phyloP scores from a whole-genome alignment of 35 echinoderm and acorn worm genomes.

The Antedon bifida region DNA sequence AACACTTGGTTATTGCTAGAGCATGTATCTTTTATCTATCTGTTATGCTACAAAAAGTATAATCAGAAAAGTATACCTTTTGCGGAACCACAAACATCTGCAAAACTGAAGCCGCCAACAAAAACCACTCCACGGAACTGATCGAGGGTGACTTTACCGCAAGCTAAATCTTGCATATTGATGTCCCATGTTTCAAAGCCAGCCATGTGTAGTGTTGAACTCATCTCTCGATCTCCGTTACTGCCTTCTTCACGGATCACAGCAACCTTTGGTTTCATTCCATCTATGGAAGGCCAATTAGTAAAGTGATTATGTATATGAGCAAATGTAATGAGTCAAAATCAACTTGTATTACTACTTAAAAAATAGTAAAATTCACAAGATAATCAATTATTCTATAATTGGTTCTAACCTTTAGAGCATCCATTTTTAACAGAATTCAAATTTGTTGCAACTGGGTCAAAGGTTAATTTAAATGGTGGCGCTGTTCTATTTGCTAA shows the following conservation, averaged over 20 bases:
- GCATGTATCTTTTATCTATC: no score
- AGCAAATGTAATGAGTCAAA: neutral
- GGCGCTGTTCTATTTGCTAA: constrained; percentile 56
- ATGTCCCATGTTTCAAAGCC: constrained; percentile 96
- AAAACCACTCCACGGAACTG: constrained; percentile 92
- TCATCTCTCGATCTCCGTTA: constrained; percentile 97
- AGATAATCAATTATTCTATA: neutral
- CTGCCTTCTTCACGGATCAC: constrained; percentile 96
- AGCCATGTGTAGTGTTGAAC: constrained; percentile 62
- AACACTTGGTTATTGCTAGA: no score
- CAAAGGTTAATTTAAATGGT: constrained; percentile 67
- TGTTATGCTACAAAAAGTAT: no score
- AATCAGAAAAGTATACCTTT: constrained; percentile 45
- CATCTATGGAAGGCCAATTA: neutral
- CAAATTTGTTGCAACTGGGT: constrained; percentile 5
- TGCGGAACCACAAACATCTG: constrained; percentile 81
- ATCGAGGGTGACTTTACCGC: constrained; percentile 38
- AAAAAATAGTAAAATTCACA: no score
- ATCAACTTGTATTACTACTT: neutral
- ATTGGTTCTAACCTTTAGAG: neutral
- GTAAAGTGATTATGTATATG: neutral
- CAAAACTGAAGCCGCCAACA: constrained; percentile 97
- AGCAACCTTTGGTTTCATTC: constrained; percentile 58
- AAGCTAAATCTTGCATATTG: constrained; percentile 91
- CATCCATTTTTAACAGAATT: neutral